These are phyloP conservation scores for Ditylenchus dipsaci DNA, from an alignment of 1,140 invertebrate genomes.

Conservation along the genomic window DNA sequence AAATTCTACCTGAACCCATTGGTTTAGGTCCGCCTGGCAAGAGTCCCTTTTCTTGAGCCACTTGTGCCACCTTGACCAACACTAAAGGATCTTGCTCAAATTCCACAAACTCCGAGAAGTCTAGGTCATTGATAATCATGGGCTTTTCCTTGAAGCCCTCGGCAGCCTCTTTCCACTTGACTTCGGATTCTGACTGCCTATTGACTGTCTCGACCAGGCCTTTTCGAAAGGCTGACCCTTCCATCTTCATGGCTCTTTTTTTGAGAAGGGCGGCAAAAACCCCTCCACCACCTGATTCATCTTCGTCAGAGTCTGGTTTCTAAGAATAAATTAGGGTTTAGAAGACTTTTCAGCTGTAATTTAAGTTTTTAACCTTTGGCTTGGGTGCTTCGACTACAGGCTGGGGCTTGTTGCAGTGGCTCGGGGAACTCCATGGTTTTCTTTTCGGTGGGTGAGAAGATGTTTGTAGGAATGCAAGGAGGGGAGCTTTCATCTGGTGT, in stretches of 20 bases:
- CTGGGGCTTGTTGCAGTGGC: constrained; percentile 31
- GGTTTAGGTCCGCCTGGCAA: constrained; percentile 42
- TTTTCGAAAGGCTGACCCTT: constrained; percentile 38
- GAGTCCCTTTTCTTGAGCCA: constrained; percentile 44
- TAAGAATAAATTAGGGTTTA: neutral
- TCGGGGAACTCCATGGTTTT: constrained; percentile 57
- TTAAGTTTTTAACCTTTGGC: neutral
- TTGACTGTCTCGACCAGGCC: constrained; percentile 65
- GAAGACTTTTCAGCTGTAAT: neutral
- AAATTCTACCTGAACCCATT: neutral
- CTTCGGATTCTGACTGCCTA: constrained; percentile 75
- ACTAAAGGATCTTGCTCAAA: constrained; percentile 58
- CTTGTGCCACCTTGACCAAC: constrained; percentile 46
- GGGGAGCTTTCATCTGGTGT: constrained; percentile 53
- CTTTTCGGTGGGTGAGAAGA: constrained; percentile 57
- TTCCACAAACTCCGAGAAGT: constrained; percentile 81
- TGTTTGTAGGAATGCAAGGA: constrained; percentile 50
- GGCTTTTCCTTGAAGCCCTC: constrained; percentile 58
- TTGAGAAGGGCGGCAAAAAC: constrained; percentile 57
- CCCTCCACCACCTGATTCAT: constrained; percentile 41
- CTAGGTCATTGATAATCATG: constrained; percentile 84
- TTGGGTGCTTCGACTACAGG: constrained; percentile 32
- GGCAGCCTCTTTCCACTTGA: constrained; percentile 59
- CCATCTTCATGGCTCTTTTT: constrained; percentile 52
- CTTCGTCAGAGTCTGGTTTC: constrained; percentile 39